Percentiles rank a stretch among this genome's conserved stretches.
Evolutionary conservation across 1,140 invertebrate genomes (phyloP).

Genomic region (Drosophila funebris): DNA sequence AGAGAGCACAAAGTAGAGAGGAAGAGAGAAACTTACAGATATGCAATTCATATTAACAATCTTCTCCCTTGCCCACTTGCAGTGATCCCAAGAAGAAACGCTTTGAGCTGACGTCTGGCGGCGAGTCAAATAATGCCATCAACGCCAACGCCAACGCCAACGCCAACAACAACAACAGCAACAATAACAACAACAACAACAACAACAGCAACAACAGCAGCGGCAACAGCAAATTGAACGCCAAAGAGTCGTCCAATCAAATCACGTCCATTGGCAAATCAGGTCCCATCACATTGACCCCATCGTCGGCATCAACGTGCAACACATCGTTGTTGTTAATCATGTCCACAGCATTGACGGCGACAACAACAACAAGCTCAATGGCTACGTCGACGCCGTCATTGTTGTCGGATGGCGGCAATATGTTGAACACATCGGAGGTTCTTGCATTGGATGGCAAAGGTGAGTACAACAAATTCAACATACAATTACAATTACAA

Average conservation of each 20-base stretch:
- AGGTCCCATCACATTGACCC: conserved; percentile 50
- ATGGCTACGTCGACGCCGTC: background rate
- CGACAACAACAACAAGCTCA: conserved; percentile 1
- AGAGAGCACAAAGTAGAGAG: background rate
- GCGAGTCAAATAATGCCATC: conserved; percentile 25
- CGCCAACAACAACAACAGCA: conserved; percentile 55
- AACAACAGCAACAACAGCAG: conserved; percentile 32
- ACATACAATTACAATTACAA: background rate
- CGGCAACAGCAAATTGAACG: conserved; percentile 40
- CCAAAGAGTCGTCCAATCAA: conserved; percentile 19
- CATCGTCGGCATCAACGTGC: conserved; percentile 36
- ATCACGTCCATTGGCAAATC: conserved; percentile 29
- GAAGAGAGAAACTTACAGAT: background rate
- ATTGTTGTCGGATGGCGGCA: conserved; percentile 19
- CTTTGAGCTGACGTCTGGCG: conserved; percentile 54
- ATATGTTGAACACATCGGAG: conserved; percentile 42
- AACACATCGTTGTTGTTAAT: conserved; percentile 45
- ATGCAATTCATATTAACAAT: background rate
- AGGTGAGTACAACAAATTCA: conserved; percentile 60
- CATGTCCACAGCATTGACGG: conserved; percentile 30
- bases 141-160: conserved; percentile 20
- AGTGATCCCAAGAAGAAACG: conserved; percentile 82
- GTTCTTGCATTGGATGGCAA: conserved; percentile 65
- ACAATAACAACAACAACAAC: conserved; percentile 18
- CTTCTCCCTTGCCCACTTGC: conserved; percentile 11